A percentile compares a stretch with the other conserved stretches of the same genome.
phyloP scores from a whole-genome alignment of 2,113 vertebrate species.

The Silurus meridionalis region DNA sequence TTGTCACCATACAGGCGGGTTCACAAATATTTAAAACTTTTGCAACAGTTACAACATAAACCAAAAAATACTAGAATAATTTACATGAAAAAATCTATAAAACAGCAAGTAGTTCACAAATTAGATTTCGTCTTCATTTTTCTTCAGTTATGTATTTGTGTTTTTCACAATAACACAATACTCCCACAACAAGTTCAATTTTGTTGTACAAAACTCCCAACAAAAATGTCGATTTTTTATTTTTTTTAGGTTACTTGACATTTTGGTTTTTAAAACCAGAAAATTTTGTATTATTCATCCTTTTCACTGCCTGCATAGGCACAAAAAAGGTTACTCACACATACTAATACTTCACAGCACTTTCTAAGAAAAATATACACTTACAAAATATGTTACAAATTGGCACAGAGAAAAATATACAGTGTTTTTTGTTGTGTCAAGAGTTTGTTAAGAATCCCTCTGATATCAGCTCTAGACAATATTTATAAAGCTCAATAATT shows the following conservation, averaged over 20 bases:
- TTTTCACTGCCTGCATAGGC: constrained; percentile 95
- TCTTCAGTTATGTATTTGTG: constrained; percentile 82
- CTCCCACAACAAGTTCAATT: constrained; percentile 97
- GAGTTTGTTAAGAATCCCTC: constrained; percentile 99
- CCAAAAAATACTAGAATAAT: constrained; percentile 99
- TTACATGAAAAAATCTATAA: constrained; percentile 99
- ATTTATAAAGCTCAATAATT: constrained; percentile 98
- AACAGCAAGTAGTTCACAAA: constrained; percentile 99
- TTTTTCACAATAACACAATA: constrained; percentile 99
- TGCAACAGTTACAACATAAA: constrained; percentile 99
- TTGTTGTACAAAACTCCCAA: constrained; percentile 99
- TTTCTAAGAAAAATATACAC: constrained; percentile 99
- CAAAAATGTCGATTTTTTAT: constrained; percentile 88
- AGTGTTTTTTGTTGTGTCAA: constrained; percentile 98
- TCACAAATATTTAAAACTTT: constrained; percentile 99
- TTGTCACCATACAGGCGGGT: constrained; percentile 99
- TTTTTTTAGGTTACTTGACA: constrained; percentile 92
- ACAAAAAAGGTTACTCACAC: constrained; percentile 90
- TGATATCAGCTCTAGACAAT: constrained; percentile 99
- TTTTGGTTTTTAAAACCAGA: constrained; percentile 99
- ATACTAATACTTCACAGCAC: constrained; percentile 99
- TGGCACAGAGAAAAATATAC: constrained; percentile 99
- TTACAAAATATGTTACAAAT: constrained; percentile 99
- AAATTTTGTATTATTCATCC: constrained; percentile 97
- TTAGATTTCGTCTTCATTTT: constrained; percentile 73